phyloP scores from a whole-genome alignment of 2,888 invertebrate genomes.

The Melolontha melolontha region DNA sequence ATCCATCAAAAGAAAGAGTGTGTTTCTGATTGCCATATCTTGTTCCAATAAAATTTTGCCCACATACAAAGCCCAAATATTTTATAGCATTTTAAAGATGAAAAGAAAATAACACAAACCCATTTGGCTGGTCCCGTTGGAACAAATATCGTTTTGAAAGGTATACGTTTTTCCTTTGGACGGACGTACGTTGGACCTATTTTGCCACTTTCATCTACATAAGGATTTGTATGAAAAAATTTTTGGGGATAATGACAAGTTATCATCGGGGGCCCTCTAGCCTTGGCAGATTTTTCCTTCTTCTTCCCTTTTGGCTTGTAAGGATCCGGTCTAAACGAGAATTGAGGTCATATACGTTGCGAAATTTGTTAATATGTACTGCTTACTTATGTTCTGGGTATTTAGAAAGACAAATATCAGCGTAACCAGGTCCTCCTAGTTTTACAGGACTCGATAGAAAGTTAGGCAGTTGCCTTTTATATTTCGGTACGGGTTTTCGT shows the following conservation, averaged over 20 bases:
- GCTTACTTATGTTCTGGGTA: constrained; percentile 63
- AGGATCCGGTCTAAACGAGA: constrained; percentile 52
- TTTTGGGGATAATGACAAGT: constrained; percentile 55
- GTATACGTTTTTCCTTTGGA: constrained; percentile 49
- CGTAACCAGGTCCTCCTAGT: constrained; percentile 69
- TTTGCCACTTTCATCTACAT: constrained; percentile 54
- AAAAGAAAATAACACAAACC: constrained; percentile 51
- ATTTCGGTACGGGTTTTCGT: constrained; percentile 40
- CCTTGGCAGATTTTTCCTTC: constrained; percentile 54
- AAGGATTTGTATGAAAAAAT: constrained; percentile 65
- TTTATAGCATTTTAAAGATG: no score
- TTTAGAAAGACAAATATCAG: constrained; percentile 66
- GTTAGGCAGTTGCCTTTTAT: constrained; percentile 52
- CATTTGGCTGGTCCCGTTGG: constrained; percentile 61
- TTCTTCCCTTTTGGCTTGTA: constrained; percentile 54
- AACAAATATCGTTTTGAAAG: constrained; percentile 47
- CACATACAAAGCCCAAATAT: no score
- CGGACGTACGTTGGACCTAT: constrained; percentile 56
- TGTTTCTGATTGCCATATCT: no score
- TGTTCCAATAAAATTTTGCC: no score
- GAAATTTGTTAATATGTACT: neutral
- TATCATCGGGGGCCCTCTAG: constrained; percentile 53
- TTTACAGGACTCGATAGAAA: constrained; percentile 62
- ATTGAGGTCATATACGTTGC: neutral
- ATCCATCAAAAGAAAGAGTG: no score